Percentiles rank a stretch among this genome's conserved stretches.
phyloP scores from a whole-genome alignment of 92 coral and sea anemone genomes.

The Diadumene lineata region DNA sequence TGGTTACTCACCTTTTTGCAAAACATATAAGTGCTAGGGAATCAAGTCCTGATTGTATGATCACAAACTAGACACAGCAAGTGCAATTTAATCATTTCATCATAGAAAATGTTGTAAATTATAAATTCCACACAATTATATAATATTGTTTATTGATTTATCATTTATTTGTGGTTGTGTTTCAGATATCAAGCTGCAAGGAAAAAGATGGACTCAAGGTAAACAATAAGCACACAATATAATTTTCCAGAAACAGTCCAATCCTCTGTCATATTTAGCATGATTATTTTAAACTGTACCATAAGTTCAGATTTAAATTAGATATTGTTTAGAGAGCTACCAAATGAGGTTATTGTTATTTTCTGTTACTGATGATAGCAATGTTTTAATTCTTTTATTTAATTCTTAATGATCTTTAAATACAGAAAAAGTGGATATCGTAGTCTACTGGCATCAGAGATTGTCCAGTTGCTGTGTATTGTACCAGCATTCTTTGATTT shows the following conservation, averaged over 20 bases:
- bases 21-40: neutral
- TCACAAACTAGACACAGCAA: too few relatives aligned
- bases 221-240: neutral
- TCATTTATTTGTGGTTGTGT: neutral
- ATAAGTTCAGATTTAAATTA: too few relatives aligned
- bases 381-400: neutral
- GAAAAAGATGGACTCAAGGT: conserved; percentile 77
- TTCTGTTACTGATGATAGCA: neutral
- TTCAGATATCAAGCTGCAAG: conserved; percentile 75
- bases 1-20: neutral
- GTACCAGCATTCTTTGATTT: conserved; percentile 85
- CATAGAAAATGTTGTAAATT: neutral
- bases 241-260: too few relatives aligned
- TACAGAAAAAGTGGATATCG: conserved; percentile 73
- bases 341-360: too few relatives aligned
- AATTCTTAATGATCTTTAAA: neutral
- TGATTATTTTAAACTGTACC: neutral
- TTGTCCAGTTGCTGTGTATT: conserved; percentile 86
- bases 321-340: too few relatives aligned
- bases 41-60: too few relatives aligned
- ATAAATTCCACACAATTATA: neutral
- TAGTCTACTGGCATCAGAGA: conserved; percentile 88
- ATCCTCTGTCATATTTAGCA: too few relatives aligned
- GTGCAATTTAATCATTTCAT: too few relatives aligned
- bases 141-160: neutral